These are phyloP conservation scores for Pristionchus japonicus DNA, from an alignment of 2,888 invertebrate genomes.

Conservation along the genomic window DNA sequence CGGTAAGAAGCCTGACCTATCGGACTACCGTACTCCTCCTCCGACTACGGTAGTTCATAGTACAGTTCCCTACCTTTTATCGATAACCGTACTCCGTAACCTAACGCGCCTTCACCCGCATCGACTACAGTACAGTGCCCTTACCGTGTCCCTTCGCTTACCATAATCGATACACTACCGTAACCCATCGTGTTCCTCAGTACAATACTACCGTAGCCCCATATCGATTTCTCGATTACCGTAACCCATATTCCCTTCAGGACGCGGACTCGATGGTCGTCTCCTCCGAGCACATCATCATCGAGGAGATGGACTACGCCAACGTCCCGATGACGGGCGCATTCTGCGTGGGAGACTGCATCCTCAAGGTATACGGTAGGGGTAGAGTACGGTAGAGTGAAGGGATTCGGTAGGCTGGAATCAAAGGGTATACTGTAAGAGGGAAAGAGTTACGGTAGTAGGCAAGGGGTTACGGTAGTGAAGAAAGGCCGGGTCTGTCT, in stretches of 20 bases:
- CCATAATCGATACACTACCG: background rate
- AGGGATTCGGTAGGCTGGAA: too few species aligned
- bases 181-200: background rate
- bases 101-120: background rate
- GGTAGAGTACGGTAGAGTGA: background rate
- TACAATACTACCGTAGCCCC: background rate
- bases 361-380: conserved; percentile 6
- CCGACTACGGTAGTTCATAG: background rate
- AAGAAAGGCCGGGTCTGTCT: too few species aligned
- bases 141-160: too few species aligned
- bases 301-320: conserved; percentile 34
- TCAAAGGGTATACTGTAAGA: too few species aligned
- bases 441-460: too few species aligned
- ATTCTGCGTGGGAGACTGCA: conserved; percentile 22
- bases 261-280: conserved; percentile 1
- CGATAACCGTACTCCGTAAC: background rate
- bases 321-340: conserved; percentile 28
- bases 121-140: background rate
- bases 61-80: background rate
- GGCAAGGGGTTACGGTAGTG: too few species aligned
- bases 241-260: background rate
- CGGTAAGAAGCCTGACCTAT: background rate
- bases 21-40: background rate
- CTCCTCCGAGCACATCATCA: background rate
- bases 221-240: too few species aligned